Percentiles rank a stretch among this genome's conserved stretches.
Evolutionary conservation across 2,113 vertebrate genomes (phyloP).

Genomic region (Cebidichthys violaceus): DNA sequence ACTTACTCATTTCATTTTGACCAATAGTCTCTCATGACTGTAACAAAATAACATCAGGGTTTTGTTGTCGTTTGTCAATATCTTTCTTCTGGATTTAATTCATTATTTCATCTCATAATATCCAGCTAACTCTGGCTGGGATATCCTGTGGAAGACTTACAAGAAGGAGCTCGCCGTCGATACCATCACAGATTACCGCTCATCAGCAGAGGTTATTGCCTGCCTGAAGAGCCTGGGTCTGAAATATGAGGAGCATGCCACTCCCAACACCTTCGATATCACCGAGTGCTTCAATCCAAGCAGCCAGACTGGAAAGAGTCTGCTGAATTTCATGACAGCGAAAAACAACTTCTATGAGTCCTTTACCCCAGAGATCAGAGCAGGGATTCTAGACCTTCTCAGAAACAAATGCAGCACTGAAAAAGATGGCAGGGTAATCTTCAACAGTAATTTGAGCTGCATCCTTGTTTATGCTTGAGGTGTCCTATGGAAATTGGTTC

Average conservation of each 20-base stretch:
- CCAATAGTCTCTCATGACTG: too few species aligned
- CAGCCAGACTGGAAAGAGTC: conserved; percentile 48
- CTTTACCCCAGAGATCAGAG: conserved; percentile 83
- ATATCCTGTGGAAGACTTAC: conserved; percentile 75
- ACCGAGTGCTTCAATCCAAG: conserved; percentile 68
- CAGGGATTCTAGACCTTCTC: conserved; percentile 84
- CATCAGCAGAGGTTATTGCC: conserved; percentile 64
- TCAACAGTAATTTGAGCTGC: conserved; percentile 59
- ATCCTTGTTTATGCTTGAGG: conserved; percentile 58
- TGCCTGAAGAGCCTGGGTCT: conserved; percentile 66
- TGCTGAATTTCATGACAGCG: conserved; percentile 75
- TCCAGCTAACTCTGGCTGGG: conserved; percentile 66
- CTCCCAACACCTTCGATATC: conserved; percentile 69
- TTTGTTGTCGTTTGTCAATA: not conserved
- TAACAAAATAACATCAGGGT: not conserved
- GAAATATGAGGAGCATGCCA: conserved; percentile 67
- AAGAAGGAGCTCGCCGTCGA: conserved; percentile 61
- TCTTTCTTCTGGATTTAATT: not conserved
- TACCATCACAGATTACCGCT: conserved; percentile 54
- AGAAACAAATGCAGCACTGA: conserved; percentile 84
- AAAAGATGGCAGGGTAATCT: conserved; percentile 84
- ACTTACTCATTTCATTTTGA: not conserved
- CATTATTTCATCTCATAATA: not conserved
- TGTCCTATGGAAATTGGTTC: not conserved
- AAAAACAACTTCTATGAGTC: conserved; percentile 72